phyloP scores from a whole-genome alignment of 2,113 vertebrate genomes.

The Passer montanus region DNA sequence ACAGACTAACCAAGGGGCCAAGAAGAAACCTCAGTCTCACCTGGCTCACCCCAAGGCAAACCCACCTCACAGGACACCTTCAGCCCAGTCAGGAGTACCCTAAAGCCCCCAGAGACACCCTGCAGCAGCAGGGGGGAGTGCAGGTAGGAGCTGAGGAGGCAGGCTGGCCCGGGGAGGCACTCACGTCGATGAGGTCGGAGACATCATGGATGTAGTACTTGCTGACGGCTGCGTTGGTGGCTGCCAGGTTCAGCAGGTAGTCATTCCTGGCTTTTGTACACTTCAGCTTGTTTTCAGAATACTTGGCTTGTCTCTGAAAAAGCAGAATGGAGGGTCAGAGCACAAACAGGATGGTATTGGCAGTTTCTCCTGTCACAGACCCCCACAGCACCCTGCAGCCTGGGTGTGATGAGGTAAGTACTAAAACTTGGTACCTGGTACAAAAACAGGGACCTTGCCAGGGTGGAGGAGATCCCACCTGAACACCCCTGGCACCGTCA shows the following conservation, averaged over 20 bases:
- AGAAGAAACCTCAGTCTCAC: neutral
- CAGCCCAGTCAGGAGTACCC: neutral
- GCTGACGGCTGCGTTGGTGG: conserved; percentile 93
- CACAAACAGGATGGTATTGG: neutral
- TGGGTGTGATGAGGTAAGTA: neutral
- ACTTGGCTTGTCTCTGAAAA: conserved; percentile 95
- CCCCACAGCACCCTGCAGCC: neutral
- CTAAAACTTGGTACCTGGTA: neutral
- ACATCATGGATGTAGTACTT: conserved; percentile 99
- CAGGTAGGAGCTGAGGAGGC: neutral
- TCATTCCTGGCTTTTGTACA: conserved; percentile 97
- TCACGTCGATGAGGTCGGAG: conserved; percentile 96
- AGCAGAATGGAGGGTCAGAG: neutral
- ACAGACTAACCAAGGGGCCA: accelerated
- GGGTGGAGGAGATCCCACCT: neutral
- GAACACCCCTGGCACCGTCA: neutral
- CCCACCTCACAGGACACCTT: neutral
- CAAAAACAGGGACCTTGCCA: neutral
- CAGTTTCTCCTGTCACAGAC: neutral
- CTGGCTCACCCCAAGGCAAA: neutral
- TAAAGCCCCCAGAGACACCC: neutral
- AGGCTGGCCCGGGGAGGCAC: neutral
- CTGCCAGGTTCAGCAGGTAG: conserved; percentile 94
- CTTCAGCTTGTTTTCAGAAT: conserved; percentile 98
- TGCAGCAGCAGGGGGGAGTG: accelerated